phyloP scores from a whole-genome alignment of 2,888 invertebrate species.

The Drosophila sordidula region DNA sequence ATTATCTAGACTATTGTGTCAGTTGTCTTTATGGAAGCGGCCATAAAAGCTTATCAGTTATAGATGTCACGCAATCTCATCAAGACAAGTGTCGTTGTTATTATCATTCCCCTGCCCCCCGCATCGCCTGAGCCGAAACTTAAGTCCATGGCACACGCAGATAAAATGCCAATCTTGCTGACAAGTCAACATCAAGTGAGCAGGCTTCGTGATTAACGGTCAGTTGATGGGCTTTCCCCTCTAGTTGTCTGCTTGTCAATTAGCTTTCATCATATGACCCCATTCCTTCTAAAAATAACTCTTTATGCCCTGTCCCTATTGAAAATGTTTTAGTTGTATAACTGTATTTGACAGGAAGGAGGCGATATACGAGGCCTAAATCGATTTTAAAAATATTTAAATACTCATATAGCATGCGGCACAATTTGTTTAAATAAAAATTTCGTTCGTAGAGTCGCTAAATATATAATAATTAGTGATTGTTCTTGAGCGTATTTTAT shows the following conservation, averaged over 20 bases:
- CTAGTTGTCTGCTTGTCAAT: conserved; percentile 20
- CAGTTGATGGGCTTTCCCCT: conserved; percentile 9
- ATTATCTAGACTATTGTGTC: conserved; percentile 17
- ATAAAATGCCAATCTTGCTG: conserved; percentile 26
- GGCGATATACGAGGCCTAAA: too few relatives aligned
- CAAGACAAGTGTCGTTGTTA: conserved; percentile 22
- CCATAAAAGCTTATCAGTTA: conserved; percentile 32
- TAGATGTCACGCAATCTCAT: conserved; percentile 35
- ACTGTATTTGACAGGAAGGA: too few relatives aligned
- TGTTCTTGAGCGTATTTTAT: too few relatives aligned
- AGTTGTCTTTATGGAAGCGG: conserved; percentile 16
- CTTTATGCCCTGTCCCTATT: not conserved
- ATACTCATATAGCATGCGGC: too few relatives aligned
- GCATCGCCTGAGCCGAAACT: not conserved
- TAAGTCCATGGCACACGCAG: conserved; percentile 10
- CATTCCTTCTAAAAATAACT: not conserved
- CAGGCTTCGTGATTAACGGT: conserved; percentile 11
- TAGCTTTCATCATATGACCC: conserved; percentile 28
- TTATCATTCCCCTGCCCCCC: not conserved
- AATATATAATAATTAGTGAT: too few relatives aligned
- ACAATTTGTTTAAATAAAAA: too few relatives aligned
- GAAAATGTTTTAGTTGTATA: too few relatives aligned
- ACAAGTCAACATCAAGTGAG: conserved; percentile 10
- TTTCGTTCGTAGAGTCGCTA: too few relatives aligned
- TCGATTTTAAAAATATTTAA: too few relatives aligned